Base-by-base conservation (phyloP, 2,113 vertebrate genomes). In the Marmota monax region DNA sequence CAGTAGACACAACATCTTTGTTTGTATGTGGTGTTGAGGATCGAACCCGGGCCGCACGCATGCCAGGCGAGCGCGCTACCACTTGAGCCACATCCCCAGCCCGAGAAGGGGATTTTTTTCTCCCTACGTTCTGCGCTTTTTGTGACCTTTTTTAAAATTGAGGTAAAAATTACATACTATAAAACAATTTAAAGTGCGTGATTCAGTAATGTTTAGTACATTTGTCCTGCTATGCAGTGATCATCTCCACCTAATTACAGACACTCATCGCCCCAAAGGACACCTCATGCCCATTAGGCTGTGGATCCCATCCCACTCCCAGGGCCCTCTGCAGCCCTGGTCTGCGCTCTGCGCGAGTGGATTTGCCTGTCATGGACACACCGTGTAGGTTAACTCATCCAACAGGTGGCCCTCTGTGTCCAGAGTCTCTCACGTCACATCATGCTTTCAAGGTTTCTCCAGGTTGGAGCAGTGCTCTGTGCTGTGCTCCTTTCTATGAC, bases 251-350 rank as follows among this genome's bases (percentile, higher is more conserved):
- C 20, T 56, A 29, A 42, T 69, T 37, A 1, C 29, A 83, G 51
- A 42, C 63, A 32, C 86, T 42, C 25, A n/a, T 7, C 5, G 25
- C n/a, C 79, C 93, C 63, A 29, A 63, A 82, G 27, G 65, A 80
- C 12, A 51, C 39, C 61, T 37, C 58, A 11, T 16, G 3, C 63
- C 48, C 11, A 0, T 4, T 18, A 48, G 58, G 45, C 22, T 45
- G 4, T 16, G 12, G 5, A 25, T 56, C 29, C 34, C 16, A 7
- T 3, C 7, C 48, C 20, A 14, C 14, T 29, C 51, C 2, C 0
- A 4, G 61, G 9, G 23, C 61, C 58, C 22, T 37, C 42, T 76
- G 23, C 1, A n/a, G 27, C 5, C 78, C 79, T 27, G 25, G 23
- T 63, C 61, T 69, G 6, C 7, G 2, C 8, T 63, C 23, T 58